Conservation (phyloP, 2,797 vertebrate species). For the Melanotaenia pygmaea region DNA sequence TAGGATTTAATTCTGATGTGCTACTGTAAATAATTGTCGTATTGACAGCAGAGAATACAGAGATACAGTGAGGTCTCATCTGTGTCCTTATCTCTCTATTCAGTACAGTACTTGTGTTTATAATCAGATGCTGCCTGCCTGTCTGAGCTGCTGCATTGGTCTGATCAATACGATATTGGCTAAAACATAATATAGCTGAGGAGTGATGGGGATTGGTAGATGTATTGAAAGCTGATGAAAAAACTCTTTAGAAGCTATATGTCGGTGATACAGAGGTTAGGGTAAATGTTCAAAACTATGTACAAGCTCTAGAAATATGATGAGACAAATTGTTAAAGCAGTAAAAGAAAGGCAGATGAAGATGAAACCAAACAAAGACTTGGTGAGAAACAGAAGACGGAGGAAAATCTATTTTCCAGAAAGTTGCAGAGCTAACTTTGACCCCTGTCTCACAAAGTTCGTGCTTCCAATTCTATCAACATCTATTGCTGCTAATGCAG, state of each 20-base stretch:
- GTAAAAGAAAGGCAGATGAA: neutral
- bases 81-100: conserved; percentile 48
- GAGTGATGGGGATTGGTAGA: neutral
- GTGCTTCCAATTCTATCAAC: neutral
- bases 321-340: neutral
- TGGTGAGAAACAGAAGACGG: neutral
- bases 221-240: neutral
- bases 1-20: conserved; percentile 49
- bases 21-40: conserved; percentile 43
- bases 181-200: conserved; percentile 29
- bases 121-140: conserved; percentile 14
- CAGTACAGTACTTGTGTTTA: conserved; percentile 49
- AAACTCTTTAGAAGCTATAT: neutral
- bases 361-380: neutral
- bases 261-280: neutral
- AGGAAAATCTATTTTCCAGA: too few relatives aligned
- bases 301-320: neutral
- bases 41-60: conserved; percentile 33
- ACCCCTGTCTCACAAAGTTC: neutral
- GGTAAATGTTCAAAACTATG: neutral
- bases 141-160: conserved; percentile 28
- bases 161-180: conserved; percentile 51
- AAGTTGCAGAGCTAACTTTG: too few relatives aligned
- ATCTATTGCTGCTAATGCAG: neutral
- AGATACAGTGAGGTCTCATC: conserved; percentile 29